Conservation (phyloP, 35 echinoderm and acorn worm species). For the Stichopus chloronotus region DNA sequence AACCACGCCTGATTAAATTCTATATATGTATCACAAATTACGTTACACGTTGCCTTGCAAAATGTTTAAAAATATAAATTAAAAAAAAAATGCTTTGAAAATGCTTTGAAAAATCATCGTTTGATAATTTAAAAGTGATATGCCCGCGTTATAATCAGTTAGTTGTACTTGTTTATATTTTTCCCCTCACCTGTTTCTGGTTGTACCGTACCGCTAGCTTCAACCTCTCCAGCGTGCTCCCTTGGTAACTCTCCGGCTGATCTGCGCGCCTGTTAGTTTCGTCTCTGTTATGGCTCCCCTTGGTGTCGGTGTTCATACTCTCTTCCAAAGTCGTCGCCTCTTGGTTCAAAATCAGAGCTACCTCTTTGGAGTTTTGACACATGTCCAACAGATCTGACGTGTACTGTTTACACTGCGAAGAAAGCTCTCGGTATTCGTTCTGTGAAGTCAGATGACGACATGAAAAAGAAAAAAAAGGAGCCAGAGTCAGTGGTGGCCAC, state of each 20-base stretch:
- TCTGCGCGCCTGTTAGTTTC: neutral
- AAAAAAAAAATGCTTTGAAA: too few relatives aligned
- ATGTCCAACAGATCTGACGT: constrained; percentile 94
- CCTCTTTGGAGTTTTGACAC: constrained; percentile 97
- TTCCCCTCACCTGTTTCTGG: constrained; percentile 80
- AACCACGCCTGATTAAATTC: too few relatives aligned
- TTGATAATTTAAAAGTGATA: too few relatives aligned
- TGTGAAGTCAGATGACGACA: constrained; percentile 1
- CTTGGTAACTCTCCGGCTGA: constrained; percentile 48
- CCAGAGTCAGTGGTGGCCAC: neutral
- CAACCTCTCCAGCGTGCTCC: constrained; percentile 60
- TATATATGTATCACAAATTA: too few relatives aligned
- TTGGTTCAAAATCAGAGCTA: constrained; percentile 79
- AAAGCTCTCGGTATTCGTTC: constrained; percentile 84
- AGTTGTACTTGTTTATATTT: too few relatives aligned
- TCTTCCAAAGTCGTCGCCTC: constrained; percentile 60
- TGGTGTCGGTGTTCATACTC: neutral
- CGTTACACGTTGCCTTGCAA: too few relatives aligned
- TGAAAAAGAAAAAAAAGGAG: neutral
- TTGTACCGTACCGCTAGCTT: constrained; percentile 83
- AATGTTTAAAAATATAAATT: too few relatives aligned
- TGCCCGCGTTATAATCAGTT: too few relatives aligned
- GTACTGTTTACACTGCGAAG: constrained; percentile 85
- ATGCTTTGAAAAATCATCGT: too few relatives aligned
- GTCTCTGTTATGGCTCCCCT: too few relatives aligned